Conservation (phyloP, 2,113 vertebrate genomes). For the Oceanites oceanicus region DNA sequence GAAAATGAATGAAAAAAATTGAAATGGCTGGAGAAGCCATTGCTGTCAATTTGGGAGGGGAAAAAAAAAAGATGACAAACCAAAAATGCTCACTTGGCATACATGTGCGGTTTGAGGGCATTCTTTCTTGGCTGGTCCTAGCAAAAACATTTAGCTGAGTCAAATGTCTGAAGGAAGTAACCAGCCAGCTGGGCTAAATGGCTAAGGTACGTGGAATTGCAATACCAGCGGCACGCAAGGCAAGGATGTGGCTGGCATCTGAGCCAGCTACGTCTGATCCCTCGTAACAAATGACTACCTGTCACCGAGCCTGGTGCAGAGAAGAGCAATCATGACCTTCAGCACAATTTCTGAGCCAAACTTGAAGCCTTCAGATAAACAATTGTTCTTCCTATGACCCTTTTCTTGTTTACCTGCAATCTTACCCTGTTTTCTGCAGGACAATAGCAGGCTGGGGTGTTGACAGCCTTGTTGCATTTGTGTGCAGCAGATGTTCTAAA, state of each 20-base stretch:
- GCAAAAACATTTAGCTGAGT: background rate
- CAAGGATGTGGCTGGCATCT: background rate
- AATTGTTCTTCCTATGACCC: background rate
- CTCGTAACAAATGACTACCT: background rate
- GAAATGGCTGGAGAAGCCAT: background rate
- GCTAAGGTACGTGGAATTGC: background rate
- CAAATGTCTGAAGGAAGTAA: background rate
- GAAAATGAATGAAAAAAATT: background rate
- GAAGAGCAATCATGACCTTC: background rate
- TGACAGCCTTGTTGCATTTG: background rate
- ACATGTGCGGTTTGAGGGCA: background rate
- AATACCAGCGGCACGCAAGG: accelerated
- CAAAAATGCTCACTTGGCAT: background rate
- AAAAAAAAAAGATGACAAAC: background rate
- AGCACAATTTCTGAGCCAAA: background rate
- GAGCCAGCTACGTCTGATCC: background rate
- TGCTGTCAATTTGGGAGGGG: background rate
- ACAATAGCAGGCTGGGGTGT: background rate
- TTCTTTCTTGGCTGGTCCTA: background rate
- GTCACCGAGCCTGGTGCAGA: background rate
- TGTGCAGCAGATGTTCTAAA: background rate
- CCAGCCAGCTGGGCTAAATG: background rate
- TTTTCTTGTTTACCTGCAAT: background rate
- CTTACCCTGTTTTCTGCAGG: background rate
- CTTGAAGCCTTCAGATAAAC: background rate